Evolutionary conservation across 53 echinoderm and acorn worm genomes (phyloP).

Genomic region (Mesocentrotus franciscanus): DNA sequence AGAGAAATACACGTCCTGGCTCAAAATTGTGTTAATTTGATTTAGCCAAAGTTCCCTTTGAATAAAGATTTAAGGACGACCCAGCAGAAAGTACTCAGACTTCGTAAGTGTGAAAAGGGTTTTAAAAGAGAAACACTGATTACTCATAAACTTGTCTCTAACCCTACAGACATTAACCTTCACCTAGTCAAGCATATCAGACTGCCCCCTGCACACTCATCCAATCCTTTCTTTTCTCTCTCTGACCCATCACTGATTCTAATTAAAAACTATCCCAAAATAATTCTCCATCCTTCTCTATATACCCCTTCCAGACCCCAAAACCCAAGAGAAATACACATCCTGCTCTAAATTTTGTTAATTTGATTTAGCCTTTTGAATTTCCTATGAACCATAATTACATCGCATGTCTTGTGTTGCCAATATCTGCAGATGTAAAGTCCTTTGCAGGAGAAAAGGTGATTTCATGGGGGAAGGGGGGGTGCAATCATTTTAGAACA

Average conservation of each 20-base stretch:
- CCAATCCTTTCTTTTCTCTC: background rate
- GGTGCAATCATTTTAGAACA: too few species aligned
- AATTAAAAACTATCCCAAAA: slow-evolving; percentile 14
- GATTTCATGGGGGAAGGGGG: too few species aligned
- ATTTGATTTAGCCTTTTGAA: slow-evolving; percentile 8
- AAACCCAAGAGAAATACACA: background rate
- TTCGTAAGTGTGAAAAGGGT: too few species aligned
- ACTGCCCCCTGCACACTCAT: background rate
- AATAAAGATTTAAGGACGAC: too few species aligned
- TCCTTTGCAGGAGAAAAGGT: background rate
- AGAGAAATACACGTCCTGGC: too few species aligned
- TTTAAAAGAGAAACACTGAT: background rate
- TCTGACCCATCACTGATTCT: background rate
- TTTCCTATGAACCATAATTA: background rate
- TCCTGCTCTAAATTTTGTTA: background rate
- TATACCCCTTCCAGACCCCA: background rate
- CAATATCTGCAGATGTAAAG: background rate
- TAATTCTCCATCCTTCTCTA: background rate
- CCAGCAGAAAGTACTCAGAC: too few species aligned
- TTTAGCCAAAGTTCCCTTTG: too few species aligned
- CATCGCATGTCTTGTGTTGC: background rate
- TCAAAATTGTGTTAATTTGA: too few species aligned
- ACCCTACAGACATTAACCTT: background rate
- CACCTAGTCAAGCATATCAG: slow-evolving; percentile 9
- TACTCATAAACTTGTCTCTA: background rate